Evolutionary conservation across 2,113 vertebrate genomes (phyloP).

Genomic region (Pelusios castaneus): DNA sequence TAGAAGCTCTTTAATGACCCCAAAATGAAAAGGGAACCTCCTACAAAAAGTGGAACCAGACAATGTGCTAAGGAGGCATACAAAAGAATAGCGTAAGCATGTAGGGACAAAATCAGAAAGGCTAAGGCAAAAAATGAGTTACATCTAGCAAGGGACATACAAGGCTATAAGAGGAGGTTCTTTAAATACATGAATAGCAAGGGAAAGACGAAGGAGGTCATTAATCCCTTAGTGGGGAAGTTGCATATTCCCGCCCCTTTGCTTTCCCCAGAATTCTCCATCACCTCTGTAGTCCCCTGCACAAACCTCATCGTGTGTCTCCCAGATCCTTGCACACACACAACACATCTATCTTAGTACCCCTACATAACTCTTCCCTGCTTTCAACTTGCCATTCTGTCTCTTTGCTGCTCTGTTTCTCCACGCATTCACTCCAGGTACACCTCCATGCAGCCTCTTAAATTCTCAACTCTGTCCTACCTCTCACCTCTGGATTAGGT

Average conservation of each 20-base stretch:
- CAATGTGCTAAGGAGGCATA: background rate
- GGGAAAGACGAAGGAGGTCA: background rate
- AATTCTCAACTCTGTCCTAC: background rate
- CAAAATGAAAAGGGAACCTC: background rate
- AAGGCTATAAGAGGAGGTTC: background rate
- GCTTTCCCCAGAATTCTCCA: background rate
- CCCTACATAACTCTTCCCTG: background rate
- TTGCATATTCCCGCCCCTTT: too few species aligned
- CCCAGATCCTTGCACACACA: background rate
- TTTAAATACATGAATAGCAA: background rate
- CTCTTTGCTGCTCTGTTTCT: background rate
- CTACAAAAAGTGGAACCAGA: background rate
- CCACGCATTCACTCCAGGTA: background rate
- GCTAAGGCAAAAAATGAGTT: background rate
- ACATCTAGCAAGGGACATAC: background rate
- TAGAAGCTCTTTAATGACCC: background rate
- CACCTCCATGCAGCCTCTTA: background rate
- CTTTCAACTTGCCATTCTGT: background rate
- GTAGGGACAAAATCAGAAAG: background rate
- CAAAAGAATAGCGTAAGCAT: background rate
- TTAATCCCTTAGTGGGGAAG: background rate
- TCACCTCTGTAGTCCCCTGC: too few species aligned
- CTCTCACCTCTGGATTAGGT: background rate
- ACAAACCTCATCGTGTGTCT: background rate
- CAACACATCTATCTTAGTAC: background rate